Conservation (phyloP, 2,797 vertebrate species). For the Darevskia nairensis region DNA sequence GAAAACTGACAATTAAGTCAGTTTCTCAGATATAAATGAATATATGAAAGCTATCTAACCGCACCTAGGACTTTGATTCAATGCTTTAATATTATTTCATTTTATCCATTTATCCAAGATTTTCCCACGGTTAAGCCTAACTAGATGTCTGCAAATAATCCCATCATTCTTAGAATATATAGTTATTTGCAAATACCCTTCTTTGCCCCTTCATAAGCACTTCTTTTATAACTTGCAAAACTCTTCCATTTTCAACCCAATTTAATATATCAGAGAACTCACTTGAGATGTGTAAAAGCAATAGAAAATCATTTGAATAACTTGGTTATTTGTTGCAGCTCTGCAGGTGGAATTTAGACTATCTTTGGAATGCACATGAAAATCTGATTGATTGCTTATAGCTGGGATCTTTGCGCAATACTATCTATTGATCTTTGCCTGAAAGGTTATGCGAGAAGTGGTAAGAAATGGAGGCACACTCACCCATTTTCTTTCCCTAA, state of each 20-base stretch:
- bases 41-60: background rate
- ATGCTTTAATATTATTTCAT: background rate
- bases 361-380: conserved; percentile 28
- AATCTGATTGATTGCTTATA: conserved; percentile 39
- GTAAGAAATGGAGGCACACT: conserved; percentile 52
- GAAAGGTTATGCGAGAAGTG: conserved; percentile 35
- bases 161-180: background rate
- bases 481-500: background rate
- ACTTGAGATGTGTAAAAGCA: conserved; percentile 1
- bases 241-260: conserved; percentile 37
- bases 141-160: background rate
- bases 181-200: background rate
- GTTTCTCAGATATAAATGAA: background rate
- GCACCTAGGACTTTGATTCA: background rate
- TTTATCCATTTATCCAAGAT: background rate
- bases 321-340: conserved; percentile 42
- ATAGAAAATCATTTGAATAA: conserved; percentile 19
- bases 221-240: conserved; percentile 14
- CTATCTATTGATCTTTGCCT: conserved; percentile 36
- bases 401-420: conserved; percentile 11
- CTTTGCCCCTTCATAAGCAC: background rate
- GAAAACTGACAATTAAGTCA: background rate
- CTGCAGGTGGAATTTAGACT: conserved; percentile 26
- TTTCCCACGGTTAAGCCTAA: background rate
- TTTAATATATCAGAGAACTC: conserved; percentile 16